Percentiles rank a stretch among this genome's conserved stretches.
phyloP scores from a whole-genome alignment of 2,888 invertebrate species.

The Lydus trimaculatus region DNA sequence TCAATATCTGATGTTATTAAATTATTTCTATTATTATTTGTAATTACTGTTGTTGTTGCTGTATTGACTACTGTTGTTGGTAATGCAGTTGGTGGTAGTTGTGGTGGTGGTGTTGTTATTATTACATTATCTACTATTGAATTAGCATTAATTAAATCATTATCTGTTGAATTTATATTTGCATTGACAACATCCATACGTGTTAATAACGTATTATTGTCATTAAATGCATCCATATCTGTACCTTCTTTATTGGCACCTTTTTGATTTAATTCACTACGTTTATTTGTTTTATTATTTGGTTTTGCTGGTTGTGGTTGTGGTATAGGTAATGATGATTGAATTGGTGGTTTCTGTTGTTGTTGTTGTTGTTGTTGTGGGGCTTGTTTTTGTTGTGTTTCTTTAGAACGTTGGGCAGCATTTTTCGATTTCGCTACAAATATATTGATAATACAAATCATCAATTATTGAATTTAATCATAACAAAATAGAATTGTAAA shows the following conservation, averaged over 20 bases:
- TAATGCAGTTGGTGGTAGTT: conserved; percentile 32
- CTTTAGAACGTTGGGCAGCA: conserved; percentile 47
- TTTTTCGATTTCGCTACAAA: conserved; percentile 55
- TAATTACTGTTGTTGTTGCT: conserved; percentile 16
- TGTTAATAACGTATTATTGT: conserved; percentile 41
- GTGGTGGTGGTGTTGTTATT: conserved; percentile 28
- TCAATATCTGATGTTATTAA: background rate
- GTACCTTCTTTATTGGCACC: conserved; percentile 68
- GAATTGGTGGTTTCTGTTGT: conserved; percentile 29
- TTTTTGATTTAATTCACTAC: conserved; percentile 64
- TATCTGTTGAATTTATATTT: conserved; percentile 26
- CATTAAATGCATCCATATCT: conserved; percentile 68
- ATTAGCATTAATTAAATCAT: conserved; percentile 47
- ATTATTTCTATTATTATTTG: conserved; percentile 6
- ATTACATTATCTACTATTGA: conserved; percentile 25
- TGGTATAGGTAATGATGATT: conserved; percentile 45
- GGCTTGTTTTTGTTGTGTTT: conserved; percentile 41
- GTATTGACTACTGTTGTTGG: conserved; percentile 6
- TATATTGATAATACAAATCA: conserved; percentile 29
- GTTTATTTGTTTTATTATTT: conserved; percentile 63
- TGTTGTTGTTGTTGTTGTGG: conserved; percentile 31
- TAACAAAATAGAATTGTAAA: background rate
- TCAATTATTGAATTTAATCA: conserved; percentile 1
- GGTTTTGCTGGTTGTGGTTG: conserved; percentile 61
- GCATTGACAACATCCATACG: conserved; percentile 34